Evolutionary conservation across 2,113 vertebrate species (phyloP).

Genomic region (Gallinago jamesoni): DNA sequence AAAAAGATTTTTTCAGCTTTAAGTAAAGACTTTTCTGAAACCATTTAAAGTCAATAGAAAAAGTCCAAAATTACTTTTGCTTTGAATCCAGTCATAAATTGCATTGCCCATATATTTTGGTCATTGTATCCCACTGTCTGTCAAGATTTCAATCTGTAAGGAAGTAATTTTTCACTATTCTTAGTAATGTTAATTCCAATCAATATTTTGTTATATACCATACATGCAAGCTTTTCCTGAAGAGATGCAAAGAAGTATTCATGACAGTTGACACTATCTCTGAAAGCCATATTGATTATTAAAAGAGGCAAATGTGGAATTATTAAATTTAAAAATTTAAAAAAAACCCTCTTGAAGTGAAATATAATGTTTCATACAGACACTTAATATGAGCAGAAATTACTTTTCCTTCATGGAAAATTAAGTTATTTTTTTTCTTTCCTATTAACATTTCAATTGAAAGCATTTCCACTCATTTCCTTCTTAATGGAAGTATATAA

Average conservation of each 20-base stretch:
- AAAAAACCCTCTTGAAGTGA: background rate
- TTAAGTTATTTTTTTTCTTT: background rate
- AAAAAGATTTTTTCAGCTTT: background rate
- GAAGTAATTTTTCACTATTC: constrained; percentile 2
- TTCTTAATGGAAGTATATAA: constrained; percentile 58
- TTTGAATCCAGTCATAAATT: background rate
- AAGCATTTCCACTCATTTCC: constrained; percentile 47
- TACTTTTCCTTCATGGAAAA: constrained; percentile 55
- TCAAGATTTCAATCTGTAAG: background rate
- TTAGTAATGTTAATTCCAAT: background rate
- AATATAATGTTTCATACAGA: constrained; percentile 14
- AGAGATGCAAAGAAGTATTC: background rate
- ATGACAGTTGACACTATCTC: constrained; percentile 9
- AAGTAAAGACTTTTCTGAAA: background rate
- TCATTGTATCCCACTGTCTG: background rate
- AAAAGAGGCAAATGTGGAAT: background rate
- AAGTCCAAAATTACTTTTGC: background rate
- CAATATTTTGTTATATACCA: background rate
- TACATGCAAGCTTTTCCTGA: background rate
- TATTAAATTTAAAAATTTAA: background rate
- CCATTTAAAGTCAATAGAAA: background rate
- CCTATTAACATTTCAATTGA: constrained; percentile 61
- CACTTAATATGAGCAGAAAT: constrained; percentile 46
- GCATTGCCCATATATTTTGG: background rate
- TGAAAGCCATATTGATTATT: constrained; percentile 39